Evolutionary conservation across 2,797 vertebrate species (phyloP).

Genomic region (Ctenopoma kingsleyae): DNA sequence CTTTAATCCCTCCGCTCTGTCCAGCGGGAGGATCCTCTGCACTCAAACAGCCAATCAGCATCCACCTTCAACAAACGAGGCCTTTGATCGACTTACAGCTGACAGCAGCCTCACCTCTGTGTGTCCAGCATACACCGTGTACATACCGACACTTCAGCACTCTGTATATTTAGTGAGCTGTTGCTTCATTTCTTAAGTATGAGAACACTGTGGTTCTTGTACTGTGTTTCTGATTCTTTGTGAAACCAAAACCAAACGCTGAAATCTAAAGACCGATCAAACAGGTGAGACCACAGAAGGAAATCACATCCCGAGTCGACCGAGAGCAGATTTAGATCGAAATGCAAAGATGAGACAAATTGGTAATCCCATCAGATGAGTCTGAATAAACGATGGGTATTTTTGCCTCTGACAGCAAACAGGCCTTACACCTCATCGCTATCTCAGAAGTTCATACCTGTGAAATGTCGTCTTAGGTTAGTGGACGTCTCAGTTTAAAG

Average conservation of each 20-base stretch:
- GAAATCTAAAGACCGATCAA: constrained; percentile 15
- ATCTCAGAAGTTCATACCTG: constrained; percentile 11
- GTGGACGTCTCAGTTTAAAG: constrained; percentile 12
- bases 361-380: neutral
- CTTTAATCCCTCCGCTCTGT: constrained; percentile 74
- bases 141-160: constrained; percentile 65
- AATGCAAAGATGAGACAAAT: neutral
- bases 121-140: constrained; percentile 39
- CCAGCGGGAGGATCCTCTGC: constrained; percentile 60
- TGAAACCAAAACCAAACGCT: constrained; percentile 37
- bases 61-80: constrained; percentile 34
- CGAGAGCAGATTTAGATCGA: constrained; percentile 24
- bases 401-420: constrained; percentile 2
- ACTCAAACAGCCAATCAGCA: constrained; percentile 57
- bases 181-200: constrained; percentile 50
- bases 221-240: constrained; percentile 49
- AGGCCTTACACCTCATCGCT: constrained; percentile 3
- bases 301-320: constrained; percentile 6
- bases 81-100: constrained; percentile 64
- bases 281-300: neutral
- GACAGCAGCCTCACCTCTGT: constrained; percentile 63
- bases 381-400: neutral
- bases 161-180: constrained; percentile 67
- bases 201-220: constrained; percentile 27
- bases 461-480: neutral